Conservation (phyloP, 2,797 vertebrate genomes). For the Anguilla marmorata region DNA sequence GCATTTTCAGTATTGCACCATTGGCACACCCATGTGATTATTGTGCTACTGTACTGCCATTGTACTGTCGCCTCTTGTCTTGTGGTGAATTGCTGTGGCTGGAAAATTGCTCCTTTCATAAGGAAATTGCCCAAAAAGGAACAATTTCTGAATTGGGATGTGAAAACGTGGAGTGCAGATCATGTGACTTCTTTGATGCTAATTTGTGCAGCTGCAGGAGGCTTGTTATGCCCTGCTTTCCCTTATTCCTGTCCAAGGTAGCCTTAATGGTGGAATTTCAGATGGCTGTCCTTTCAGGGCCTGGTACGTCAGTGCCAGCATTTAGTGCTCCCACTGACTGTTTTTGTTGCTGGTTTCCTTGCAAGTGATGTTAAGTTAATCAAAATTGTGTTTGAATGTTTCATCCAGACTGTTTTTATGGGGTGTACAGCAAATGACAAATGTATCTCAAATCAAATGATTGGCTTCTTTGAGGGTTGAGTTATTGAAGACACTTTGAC, state of each 20-base stretch:
- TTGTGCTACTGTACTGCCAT: neutral
- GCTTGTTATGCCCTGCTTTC: neutral
- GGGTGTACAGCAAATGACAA: neutral
- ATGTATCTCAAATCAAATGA: neutral
- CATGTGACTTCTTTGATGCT: neutral
- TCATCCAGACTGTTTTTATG: neutral
- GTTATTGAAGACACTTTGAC: constrained; percentile 38
- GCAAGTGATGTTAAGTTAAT: neutral
- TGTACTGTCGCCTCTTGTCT: neutral
- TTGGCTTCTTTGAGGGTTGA: neutral
- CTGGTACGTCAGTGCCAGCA: neutral
- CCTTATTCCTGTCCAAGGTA: neutral
- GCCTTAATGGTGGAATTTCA: neutral
- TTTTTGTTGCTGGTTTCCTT: neutral
- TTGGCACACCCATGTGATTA: neutral
- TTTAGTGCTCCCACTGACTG: neutral
- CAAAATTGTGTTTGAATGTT: neutral
- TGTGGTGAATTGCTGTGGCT: neutral
- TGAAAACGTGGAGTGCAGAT: constrained; percentile 1
- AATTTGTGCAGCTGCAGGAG: neutral
- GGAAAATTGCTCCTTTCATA: neutral
- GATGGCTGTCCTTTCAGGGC: neutral
- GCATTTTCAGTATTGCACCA: neutral
- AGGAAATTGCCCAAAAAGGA: neutral
- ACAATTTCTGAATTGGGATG: constrained; percentile 1